Conservation (phyloP, 2,113 vertebrate genomes). For the Lophura nycthemera region DNA sequence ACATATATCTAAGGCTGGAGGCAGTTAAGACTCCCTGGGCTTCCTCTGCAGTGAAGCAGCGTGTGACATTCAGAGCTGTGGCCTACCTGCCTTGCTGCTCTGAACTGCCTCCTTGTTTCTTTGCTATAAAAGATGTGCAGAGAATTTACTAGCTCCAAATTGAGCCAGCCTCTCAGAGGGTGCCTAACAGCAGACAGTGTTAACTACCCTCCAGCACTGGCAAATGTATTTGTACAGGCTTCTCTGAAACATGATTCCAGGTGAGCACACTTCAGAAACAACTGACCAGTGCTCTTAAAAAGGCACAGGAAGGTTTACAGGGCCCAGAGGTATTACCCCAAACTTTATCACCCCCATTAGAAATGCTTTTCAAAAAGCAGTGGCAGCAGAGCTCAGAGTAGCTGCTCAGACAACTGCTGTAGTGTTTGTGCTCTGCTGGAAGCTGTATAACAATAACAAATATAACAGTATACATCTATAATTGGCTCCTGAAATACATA, state of each 20-base stretch:
- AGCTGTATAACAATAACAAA: conserved; percentile 21
- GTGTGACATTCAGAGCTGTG: background rate
- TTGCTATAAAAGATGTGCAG: background rate
- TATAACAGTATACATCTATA: conserved; percentile 11
- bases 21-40: background rate
- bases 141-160: background rate
- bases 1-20: background rate
- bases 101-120: background rate
- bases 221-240: background rate
- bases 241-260: background rate
- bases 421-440: background rate
- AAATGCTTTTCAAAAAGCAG: background rate
- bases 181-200: background rate
- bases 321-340: background rate
- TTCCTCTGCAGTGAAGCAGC: background rate
- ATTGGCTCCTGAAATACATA: conserved; percentile 66
- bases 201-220: background rate
- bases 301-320: background rate
- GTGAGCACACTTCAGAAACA: background rate
- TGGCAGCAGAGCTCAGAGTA: background rate
- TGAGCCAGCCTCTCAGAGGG: background rate
- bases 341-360: background rate
- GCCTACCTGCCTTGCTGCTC: background rate
- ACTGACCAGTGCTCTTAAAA: background rate
- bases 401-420: background rate